Evolutionary conservation across 2,113 vertebrate species (phyloP).

Genomic region (Atherinomorus stipes): DNA sequence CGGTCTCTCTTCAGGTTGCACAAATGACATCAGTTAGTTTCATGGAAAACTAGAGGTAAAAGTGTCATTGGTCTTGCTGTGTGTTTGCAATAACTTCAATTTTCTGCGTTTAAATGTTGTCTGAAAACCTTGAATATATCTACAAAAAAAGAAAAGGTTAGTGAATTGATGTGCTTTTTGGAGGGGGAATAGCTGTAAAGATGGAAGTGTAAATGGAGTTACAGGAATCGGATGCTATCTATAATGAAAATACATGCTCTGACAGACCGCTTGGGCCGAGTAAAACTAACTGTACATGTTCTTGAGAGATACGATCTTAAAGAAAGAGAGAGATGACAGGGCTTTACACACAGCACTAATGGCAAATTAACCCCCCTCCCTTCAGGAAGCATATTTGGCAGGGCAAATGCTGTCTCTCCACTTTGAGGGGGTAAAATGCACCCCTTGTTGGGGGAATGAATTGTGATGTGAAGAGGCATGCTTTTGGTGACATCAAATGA

Average conservation of each 20-base stretch:
- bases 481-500: conserved; percentile 81
- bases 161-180: conserved; percentile 92
- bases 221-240: conserved; percentile 92
- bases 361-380: conserved; percentile 79
- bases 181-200: conserved; percentile 93
- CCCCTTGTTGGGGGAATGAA: conserved; percentile 77
- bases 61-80: conserved; percentile 25
- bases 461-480: conserved; percentile 74
- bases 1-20: conserved; percentile 5
- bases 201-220: conserved; percentile 94
- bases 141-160: conserved; percentile 86
- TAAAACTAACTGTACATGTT: conserved; percentile 85
- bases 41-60: neutral
- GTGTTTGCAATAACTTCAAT: conserved; percentile 62
- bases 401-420: conserved; percentile 72
- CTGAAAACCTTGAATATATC: conserved; percentile 89
- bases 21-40: conserved; percentile 13
- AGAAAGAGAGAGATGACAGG: conserved; percentile 78
- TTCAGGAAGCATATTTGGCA: conserved; percentile 78
- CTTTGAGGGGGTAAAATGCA: conserved; percentile 74
- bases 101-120: conserved; percentile 89
- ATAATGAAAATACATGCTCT: conserved; percentile 94
- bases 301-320: conserved; percentile 83
- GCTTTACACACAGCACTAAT: conserved; percentile 82
- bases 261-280: conserved; percentile 86